phyloP scores from a whole-genome alignment of 2,797 vertebrate genomes.

The Darevskia nairensis region DNA sequence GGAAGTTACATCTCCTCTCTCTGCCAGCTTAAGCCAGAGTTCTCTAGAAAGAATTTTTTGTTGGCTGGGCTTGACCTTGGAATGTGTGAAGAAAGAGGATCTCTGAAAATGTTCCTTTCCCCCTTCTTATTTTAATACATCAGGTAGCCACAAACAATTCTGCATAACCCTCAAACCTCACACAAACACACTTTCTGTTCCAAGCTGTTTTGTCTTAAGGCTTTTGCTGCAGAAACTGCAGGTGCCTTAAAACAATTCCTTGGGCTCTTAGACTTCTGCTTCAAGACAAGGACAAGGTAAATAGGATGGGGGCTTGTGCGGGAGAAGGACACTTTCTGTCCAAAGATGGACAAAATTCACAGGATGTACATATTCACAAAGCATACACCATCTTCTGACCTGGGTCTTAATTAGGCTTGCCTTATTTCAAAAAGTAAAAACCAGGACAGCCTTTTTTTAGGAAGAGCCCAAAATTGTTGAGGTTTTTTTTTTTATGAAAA shows the following conservation, averaged over 20 bases:
- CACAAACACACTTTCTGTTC: not conserved
- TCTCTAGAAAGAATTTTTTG: not conserved
- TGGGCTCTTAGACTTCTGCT: not conserved
- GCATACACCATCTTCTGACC: not conserved
- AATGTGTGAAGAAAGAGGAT: not conserved
- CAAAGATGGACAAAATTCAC: not conserved
- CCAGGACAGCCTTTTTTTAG: too few species aligned
- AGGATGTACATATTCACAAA: not conserved
- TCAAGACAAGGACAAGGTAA: not conserved
- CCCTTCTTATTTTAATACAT: not conserved
- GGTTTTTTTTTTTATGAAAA: too few species aligned
- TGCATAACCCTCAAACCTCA: not conserved
- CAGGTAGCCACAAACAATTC: not conserved
- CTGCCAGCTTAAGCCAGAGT: not conserved
- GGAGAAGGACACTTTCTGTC: not conserved
- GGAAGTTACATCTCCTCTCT: not conserved
- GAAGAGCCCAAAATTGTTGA: too few species aligned
- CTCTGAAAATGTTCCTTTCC: not conserved
- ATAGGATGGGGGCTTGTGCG: not conserved
- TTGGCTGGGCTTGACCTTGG: not conserved
- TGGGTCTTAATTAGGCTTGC: not conserved
- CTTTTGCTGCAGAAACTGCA: not conserved
- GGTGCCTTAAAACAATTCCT: not conserved
- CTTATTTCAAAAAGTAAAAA: too few species aligned
- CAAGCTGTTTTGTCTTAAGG: not conserved